Conservation (phyloP, 2,797 vertebrate species). For the Chrysocyon brachyurus region DNA sequence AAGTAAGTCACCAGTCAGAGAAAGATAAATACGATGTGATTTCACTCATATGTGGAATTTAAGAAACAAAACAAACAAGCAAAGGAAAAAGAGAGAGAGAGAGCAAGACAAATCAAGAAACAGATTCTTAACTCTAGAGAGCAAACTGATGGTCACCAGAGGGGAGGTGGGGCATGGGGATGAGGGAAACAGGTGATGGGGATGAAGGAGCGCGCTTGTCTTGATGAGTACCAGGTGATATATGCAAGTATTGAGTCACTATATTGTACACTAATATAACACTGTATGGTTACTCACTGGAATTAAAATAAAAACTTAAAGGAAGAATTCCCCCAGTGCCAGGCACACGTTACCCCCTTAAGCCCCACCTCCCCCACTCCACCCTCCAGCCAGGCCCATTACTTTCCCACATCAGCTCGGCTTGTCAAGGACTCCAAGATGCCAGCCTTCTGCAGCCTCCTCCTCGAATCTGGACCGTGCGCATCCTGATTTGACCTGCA, state of each 20-base stretch:
- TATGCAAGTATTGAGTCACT: neutral
- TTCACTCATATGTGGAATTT: neutral
- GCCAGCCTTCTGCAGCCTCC: neutral
- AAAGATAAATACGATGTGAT: neutral
- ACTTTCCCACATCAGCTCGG: neutral
- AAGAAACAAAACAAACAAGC: neutral
- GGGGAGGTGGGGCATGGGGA: neutral
- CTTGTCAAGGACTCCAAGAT: neutral
- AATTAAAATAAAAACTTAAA: neutral
- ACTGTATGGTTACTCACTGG: neutral
- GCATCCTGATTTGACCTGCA: neutral
- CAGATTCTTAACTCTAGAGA: neutral
- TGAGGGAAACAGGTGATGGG: neutral
- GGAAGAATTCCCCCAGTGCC: neutral
- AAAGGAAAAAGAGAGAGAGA: neutral
- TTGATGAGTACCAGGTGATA: neutral
- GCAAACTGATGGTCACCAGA: neutral
- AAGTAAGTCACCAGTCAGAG: neutral
- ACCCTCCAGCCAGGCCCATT: neutral
- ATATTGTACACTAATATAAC: neutral
- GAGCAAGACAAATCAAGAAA: neutral
- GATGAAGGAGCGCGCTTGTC: neutral
- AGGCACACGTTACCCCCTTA: neutral
- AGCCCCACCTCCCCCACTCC: neutral
- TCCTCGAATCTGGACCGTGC: neutral